These are phyloP conservation scores for Crioceris asparagi DNA, from an alignment of 2,888 invertebrate species.

Conservation along the genomic window DNA sequence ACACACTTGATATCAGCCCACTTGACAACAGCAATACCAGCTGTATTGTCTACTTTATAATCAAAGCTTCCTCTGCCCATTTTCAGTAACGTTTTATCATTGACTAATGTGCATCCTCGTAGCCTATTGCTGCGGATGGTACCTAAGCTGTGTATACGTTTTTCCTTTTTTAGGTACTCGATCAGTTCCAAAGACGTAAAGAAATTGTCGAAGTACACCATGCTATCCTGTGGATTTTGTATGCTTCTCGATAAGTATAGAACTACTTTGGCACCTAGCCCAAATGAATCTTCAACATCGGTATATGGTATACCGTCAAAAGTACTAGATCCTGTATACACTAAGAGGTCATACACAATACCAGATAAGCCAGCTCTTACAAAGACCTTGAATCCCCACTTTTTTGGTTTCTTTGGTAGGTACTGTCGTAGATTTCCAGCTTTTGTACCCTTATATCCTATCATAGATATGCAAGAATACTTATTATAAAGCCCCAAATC, in stretches of 20 bases:
- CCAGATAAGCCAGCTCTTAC: too few relatives aligned
- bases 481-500: too few relatives aligned
- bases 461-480: too few relatives aligned
- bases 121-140: not conserved
- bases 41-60: slow-evolving; percentile 9
- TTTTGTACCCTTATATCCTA: too few relatives aligned
- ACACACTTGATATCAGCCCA: slow-evolving; percentile 20
- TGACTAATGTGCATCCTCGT: not conserved
- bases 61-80: slow-evolving; percentile 11
- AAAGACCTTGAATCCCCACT: too few relatives aligned
- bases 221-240: not conserved
- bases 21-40: slow-evolving; percentile 17
- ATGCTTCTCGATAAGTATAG: not conserved
- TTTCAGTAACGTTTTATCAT: not conserved
- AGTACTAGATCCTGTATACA: not conserved
- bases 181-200: not conserved
- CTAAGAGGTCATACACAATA: not conserved
- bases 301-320: not conserved
- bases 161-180: not conserved
- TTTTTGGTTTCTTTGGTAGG: too few relatives aligned
- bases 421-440: too few relatives aligned
- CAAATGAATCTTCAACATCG: not conserved
- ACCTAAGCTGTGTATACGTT: not conserved
- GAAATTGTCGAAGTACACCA: not conserved
- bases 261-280: not conserved